These are phyloP conservation scores for Bombus superbus DNA, from an alignment of 1,140 invertebrate genomes.

Conservation along the genomic window DNA sequence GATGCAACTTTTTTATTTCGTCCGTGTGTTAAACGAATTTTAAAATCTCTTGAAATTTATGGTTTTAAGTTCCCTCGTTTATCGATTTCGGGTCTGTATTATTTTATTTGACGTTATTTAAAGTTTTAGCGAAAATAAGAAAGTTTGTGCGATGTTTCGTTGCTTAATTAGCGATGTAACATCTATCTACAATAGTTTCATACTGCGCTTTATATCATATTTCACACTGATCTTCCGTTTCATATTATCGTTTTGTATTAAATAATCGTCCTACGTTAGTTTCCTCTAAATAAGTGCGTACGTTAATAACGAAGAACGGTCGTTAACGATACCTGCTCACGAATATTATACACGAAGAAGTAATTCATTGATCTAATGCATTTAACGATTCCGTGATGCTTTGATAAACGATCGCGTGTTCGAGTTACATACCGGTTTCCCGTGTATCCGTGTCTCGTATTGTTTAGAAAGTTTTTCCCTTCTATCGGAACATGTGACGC, in stretches of 20 bases:
- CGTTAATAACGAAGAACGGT: not conserved
- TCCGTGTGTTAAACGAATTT: not conserved
- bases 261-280: too few species aligned
- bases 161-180: too few species aligned
- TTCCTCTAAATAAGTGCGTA: not conserved
- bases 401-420: conserved; percentile 21
- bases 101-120: not conserved
- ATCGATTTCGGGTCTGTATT: not conserved
- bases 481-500: not conserved
- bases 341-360: conserved; percentile 11
- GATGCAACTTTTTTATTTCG: not conserved
- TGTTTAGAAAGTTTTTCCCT: not conserved
- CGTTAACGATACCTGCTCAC: not conserved
- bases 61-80: not conserved
- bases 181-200: too few species aligned
- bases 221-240: too few species aligned
- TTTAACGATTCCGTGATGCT: conserved; percentile 30
- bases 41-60: not conserved
- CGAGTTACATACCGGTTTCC: not conserved
- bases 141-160: too few species aligned
- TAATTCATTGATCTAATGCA: conserved; percentile 9
- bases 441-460: conserved; percentile 1
- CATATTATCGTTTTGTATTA: not conserved
- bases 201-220: too few species aligned
- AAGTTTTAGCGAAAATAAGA: not conserved